Conservation (phyloP, 2,797 vertebrate species). For the Melanogrammus aeglefinus region DNA sequence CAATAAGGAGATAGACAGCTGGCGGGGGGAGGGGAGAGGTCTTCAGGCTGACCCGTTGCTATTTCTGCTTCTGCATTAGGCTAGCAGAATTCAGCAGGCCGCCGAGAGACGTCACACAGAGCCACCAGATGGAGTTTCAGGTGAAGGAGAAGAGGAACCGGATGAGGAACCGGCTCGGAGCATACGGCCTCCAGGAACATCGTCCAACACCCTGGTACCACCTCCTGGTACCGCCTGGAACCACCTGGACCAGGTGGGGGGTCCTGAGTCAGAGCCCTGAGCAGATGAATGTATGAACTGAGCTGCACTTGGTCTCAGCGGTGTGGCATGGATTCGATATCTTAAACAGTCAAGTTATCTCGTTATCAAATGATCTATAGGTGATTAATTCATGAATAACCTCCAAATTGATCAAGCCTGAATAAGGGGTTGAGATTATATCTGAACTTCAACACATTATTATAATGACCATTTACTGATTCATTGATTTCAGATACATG, state of each 20-base stretch:
- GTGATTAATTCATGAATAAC: neutral
- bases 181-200: neutral
- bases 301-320: neutral
- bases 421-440: too few relatives aligned
- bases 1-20: constrained; percentile 77
- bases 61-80: constrained; percentile 81
- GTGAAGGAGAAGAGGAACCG: neutral
- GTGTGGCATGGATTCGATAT: neutral
- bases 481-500: neutral
- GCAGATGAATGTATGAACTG: too few relatives aligned
- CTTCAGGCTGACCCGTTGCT: constrained; percentile 70
- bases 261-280: too few relatives aligned
- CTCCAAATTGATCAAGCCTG: neutral
- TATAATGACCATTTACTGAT: too few relatives aligned
- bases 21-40: constrained; percentile 67
- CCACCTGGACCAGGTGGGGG: neutral
- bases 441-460: too few relatives aligned
- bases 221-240: neutral
- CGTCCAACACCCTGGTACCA: neutral
- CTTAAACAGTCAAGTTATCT: neutral
- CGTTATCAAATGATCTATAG: neutral
- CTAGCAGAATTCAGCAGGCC: constrained; percentile 62
- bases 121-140: constrained; percentile 35
- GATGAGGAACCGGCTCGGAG: neutral
- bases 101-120: constrained; percentile 31